Conservation (phyloP, 2,888 invertebrate species). For the Hymenopus coronatus region DNA sequence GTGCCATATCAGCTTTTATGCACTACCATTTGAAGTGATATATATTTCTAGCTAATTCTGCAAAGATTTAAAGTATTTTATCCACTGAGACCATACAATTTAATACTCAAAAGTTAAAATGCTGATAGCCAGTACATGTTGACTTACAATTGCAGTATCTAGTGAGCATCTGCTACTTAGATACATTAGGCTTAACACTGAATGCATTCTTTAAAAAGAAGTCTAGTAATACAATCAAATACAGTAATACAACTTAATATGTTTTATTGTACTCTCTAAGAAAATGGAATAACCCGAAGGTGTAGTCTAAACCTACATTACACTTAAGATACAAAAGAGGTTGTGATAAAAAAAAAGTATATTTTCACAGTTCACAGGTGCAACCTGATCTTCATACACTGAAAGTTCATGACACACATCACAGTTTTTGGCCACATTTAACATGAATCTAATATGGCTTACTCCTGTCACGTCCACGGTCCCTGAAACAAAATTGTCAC, state of each 20-base stretch:
- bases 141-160: not conserved
- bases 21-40: too few relatives aligned
- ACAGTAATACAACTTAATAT: not conserved
- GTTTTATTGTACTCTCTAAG: not conserved
- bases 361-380: not conserved
- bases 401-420: not conserved
- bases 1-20: too few relatives aligned
- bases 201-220: not conserved
- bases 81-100: too few relatives aligned
- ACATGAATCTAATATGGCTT: slow-evolving; percentile 39
- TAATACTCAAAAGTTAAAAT: not conserved
- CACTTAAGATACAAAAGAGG: not conserved
- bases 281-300: not conserved
- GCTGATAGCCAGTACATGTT: not conserved
- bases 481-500: slow-evolving; percentile 34
- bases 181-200: not conserved
- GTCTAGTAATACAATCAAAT: not conserved
- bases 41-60: too few relatives aligned
- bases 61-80: too few relatives aligned
- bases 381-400: not conserved
- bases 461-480: slow-evolving; percentile 39
- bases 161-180: not conserved
- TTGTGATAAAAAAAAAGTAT: not conserved
- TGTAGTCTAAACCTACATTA: not conserved
- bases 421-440: not conserved